phyloP scores from a whole-genome alignment of 1,140 invertebrate species.

The Megalopta genalis region DNA sequence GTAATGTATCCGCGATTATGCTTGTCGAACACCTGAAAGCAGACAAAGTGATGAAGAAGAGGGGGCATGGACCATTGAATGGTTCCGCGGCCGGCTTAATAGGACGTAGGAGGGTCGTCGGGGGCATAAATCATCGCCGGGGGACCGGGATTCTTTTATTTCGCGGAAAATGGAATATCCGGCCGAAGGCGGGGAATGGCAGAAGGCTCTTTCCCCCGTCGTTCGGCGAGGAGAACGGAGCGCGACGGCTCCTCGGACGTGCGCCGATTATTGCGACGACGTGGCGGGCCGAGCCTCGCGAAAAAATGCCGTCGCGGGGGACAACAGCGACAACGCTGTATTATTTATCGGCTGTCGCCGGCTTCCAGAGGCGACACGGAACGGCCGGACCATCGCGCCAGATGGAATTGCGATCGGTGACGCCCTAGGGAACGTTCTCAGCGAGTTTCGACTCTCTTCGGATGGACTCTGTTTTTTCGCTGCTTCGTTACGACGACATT shows the following conservation, averaged over 20 bases:
- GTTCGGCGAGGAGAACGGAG: no score
- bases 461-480: neutral
- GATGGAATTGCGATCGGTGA: constrained; percentile 52
- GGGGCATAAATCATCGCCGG: neutral
- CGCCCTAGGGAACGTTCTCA: constrained; percentile 25
- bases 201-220: neutral
- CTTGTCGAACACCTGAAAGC: constrained; percentile 87
- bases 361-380: neutral
- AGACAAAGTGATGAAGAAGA: neutral
- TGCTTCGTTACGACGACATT: constrained; percentile 21
- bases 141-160: constrained; percentile 31
- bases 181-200: neutral
- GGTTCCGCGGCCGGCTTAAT: neutral
- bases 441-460: neutral
- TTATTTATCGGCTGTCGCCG: constrained; percentile 44
- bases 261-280: neutral
- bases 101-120: neutral
- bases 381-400: neutral
- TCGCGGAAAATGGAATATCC: constrained; percentile 29
- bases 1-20: constrained; percentile 93
- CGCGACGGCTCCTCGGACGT: neutral
- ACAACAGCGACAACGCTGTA: constrained; percentile 28
- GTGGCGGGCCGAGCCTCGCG: neutral
- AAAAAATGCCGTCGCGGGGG: constrained; percentile 18
- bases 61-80: neutral